phyloP scores from a whole-genome alignment of 2,888 invertebrate species.

The Daptonema setosum region DNA sequence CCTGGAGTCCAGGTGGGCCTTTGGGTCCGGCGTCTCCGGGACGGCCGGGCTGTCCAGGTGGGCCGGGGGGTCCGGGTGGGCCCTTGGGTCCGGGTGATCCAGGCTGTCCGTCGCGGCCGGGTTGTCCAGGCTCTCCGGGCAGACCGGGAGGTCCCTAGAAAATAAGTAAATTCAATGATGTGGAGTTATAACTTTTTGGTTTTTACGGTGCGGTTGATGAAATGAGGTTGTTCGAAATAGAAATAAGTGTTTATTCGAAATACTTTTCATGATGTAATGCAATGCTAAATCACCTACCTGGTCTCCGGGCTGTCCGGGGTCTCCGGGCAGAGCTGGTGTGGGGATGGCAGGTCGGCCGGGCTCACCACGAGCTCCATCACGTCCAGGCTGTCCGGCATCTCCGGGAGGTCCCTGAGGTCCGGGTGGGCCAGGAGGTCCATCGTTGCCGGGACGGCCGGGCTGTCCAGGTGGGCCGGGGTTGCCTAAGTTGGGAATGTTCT shows the following conservation, averaged over 20 bases:
- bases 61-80: not conserved
- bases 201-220: no score
- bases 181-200: no score
- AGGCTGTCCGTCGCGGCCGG: constrained; percentile 2
- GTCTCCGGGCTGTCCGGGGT: constrained; percentile 24
- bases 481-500: no score
- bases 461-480: constrained; percentile 1
- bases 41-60: constrained; percentile 12
- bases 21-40: constrained; percentile 18
- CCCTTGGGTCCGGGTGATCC: constrained; percentile 1
- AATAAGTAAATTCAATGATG: no score
- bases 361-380: constrained; percentile 24
- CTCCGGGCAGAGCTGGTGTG: constrained; percentile 25
- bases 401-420: constrained; percentile 17
- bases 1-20: constrained; percentile 14
- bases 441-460: constrained; percentile 2
- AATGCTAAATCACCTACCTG: constrained; percentile 11
- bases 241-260: no score
- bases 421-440: not conserved
- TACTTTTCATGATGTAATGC: no score
- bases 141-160: constrained; percentile 19
- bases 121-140: constrained; percentile 17
- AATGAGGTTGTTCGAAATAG: no score
- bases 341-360: constrained; percentile 25
- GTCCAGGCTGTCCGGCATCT: constrained; percentile 17